Base-by-base conservation (phyloP, 1,140 invertebrate genomes). In the Phocides pigmalion region DNA sequence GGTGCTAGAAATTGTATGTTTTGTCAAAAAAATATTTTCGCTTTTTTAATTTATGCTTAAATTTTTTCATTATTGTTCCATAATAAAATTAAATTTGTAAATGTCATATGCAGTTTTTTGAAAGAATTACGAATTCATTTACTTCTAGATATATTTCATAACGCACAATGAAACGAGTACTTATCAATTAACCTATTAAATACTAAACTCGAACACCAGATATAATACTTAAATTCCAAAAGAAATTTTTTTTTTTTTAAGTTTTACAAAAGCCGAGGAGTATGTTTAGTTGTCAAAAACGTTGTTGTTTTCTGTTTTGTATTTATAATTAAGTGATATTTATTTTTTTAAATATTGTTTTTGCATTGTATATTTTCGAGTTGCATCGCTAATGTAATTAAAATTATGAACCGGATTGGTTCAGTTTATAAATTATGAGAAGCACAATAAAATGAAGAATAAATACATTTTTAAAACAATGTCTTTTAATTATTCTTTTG, bases 381-480 rank as follows among this genome's bases (percentile, higher is more conserved):
- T 77, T 79, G 74, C 74, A 75, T 79, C 78, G 79, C 79, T 77
- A 82, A 76, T 86, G 76, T 80, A 79, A 80, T 79, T 73, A 77
- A 81, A 84, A 64, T 79, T 82, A 59, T 64, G 71, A 81, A 70
- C 69, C 70, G 19, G 42, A 37, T 74, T 20, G 37, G 82, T 81
- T 77, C 75, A 47, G 68, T 82, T 82, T 83, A 84, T 83, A 72
- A 86, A 84, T 32, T 84, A 82, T 82, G 76, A 82, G 66, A 74
- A 87, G 85, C 85, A 88, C 83, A 88, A 88, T 88, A 88, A 90
- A 85, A 82, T 84, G 72, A 84, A 86, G 87, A 90, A 87, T 82
- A 90, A 87, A 87, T 85, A 87, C 79, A 82, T 89, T 89, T 89
- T 79, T 89, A 85, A 84, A 76, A 81, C 41, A 78, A 68, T 11